Conservation (phyloP, 2,113 vertebrate species). For the Camelus bactrianus region DNA sequence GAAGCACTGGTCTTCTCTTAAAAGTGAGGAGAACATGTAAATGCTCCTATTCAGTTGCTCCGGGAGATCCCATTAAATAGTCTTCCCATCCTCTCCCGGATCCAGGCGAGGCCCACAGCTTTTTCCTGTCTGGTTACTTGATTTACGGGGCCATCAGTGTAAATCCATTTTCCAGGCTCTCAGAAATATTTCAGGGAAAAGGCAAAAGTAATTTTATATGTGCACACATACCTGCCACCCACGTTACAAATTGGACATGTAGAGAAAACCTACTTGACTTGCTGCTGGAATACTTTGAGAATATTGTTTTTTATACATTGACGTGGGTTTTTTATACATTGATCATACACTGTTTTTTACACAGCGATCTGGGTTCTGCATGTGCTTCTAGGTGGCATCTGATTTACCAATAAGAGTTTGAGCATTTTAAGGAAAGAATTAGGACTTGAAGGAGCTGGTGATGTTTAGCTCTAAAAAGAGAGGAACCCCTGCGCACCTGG, state of each 20-base stretch:
- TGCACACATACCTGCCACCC: background rate
- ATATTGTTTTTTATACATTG: fast-evolving
- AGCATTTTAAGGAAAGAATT: background rate
- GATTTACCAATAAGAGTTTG: background rate
- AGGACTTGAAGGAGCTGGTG: background rate
- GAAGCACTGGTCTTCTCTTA: background rate
- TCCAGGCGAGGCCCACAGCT: fast-evolving
- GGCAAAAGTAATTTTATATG: background rate
- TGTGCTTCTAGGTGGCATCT: background rate
- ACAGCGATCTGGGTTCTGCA: too few species aligned
- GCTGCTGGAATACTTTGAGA: fast-evolving
- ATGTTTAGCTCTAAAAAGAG: background rate
- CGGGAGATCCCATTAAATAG: background rate
- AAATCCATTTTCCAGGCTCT: background rate
- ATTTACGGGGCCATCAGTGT: background rate
- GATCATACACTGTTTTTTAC: too few species aligned
- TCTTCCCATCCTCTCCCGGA: too few species aligned
- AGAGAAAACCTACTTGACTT: too few species aligned
- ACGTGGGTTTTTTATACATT: too few species aligned
- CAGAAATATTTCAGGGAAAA: background rate
- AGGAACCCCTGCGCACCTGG: background rate
- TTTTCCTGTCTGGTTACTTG: background rate
- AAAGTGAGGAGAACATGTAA: background rate
- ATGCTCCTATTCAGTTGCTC: fast-evolving
- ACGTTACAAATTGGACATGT: too few species aligned